Evolutionary conservation across 2,113 vertebrate species (phyloP).

Genomic region (Perca fluviatilis): DNA sequence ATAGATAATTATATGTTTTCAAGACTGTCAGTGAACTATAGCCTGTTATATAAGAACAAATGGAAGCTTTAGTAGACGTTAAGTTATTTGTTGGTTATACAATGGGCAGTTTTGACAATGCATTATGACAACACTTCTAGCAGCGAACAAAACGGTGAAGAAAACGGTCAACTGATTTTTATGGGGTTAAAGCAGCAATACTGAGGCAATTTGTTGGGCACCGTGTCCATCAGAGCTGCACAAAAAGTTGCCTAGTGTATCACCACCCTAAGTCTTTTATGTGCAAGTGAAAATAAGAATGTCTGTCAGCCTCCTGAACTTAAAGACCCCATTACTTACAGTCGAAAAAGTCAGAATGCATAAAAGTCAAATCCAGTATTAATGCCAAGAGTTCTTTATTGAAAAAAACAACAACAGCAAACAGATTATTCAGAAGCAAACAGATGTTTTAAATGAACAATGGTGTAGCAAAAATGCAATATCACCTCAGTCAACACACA

Average conservation of each 20-base stretch:
- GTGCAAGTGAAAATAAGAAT: background rate
- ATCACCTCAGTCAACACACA: background rate
- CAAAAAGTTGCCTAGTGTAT: slow-evolving; percentile 59
- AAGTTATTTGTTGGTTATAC: background rate
- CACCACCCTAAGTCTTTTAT: slow-evolving; percentile 32
- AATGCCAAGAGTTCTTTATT: slow-evolving; percentile 47
- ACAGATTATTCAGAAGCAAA: slow-evolving; percentile 1
- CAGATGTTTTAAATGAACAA: background rate
- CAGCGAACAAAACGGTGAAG: background rate
- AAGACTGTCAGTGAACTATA: no score
- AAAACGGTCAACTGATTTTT: background rate
- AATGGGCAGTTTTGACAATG: background rate
- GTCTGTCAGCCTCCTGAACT: background rate
- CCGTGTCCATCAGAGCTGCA: slow-evolving; percentile 48
- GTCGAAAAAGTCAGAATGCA: background rate
- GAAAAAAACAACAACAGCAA: background rate
- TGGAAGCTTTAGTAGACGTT: background rate
- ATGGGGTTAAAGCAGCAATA: slow-evolving; percentile 58
- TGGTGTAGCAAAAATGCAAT: background rate
- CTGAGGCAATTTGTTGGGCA: slow-evolving; percentile 55
- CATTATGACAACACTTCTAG: background rate
- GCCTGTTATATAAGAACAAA: no score
- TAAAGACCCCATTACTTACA: background rate
- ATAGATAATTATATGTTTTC: background rate
- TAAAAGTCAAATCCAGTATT: slow-evolving; percentile 16